A percentile compares a stretch with the other conserved stretches of the same genome.
These are phyloP conservation scores for Acleris emargana DNA, from an alignment of 2,888 invertebrate genomes.

Conservation along the genomic window DNA sequence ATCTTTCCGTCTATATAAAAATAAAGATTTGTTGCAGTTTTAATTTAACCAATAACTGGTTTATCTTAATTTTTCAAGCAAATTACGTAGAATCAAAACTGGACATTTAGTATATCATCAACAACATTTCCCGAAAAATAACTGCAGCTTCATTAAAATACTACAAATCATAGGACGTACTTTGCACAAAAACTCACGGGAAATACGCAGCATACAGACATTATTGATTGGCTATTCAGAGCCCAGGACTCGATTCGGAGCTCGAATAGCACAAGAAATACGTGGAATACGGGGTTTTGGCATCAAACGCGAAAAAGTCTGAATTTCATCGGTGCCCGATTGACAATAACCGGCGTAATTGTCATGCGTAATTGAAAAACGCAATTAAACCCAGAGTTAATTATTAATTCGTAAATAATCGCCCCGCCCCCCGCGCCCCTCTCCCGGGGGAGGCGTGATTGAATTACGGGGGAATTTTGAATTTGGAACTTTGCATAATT, in stretches of 20 bases:
- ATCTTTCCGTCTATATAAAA: no score
- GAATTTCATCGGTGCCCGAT: slow-evolving; percentile 54
- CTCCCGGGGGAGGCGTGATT: slow-evolving; percentile 72
- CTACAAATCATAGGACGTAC: background rate
- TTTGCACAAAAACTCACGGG: slow-evolving; percentile 9
- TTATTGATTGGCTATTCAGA: slow-evolving; percentile 5
- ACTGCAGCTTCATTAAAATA: background rate
- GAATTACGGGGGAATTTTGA: slow-evolving; percentile 83
- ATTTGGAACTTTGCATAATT: slow-evolving; percentile 74
- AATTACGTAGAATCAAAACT: no score
- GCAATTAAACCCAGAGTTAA: slow-evolving; percentile 79
- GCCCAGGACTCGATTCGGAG: no score
- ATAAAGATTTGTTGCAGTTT: no score
- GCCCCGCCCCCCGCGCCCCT: slow-evolving; percentile 56
- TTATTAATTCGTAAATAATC: slow-evolving; percentile 85
- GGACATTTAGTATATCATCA: background rate
- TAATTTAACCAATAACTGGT: no score
- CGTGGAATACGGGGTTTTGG: no score
- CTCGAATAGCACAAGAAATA: no score
- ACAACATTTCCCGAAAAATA: background rate
- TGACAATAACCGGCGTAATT: slow-evolving; percentile 60
- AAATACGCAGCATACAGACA: slow-evolving; percentile 23
- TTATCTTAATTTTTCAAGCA: no score
- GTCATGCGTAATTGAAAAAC: slow-evolving; percentile 83
- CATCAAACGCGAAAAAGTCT: slow-evolving; percentile 39